A percentile compares a stretch with the other conserved stretches of the same genome.
Conservation (phyloP, 2,113 vertebrate genomes). For the Nerophis lumbriciformis region DNA sequence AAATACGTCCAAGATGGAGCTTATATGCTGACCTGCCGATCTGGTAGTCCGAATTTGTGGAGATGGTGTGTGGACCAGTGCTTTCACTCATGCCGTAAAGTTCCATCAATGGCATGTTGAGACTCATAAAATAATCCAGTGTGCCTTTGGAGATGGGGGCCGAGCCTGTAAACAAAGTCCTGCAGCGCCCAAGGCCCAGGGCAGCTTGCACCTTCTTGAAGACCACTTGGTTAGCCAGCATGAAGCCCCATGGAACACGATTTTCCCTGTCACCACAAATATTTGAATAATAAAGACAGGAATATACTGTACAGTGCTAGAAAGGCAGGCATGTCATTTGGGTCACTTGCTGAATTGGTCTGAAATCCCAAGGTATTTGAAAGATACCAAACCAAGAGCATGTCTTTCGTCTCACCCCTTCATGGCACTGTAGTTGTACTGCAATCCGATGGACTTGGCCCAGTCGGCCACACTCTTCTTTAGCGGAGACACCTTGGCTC, state of each 20-base stretch:
- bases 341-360: no score
- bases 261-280: constrained; percentile 50
- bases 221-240: constrained; percentile 71
- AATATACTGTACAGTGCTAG: no score
- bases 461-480: constrained; percentile 59
- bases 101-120: constrained; percentile 68
- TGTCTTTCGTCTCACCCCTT: constrained; percentile 51
- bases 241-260: constrained; percentile 66
- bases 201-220: constrained; percentile 63
- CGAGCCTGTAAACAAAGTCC: constrained; percentile 61
- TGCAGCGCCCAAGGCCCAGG: constrained; percentile 73
- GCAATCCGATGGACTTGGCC: constrained; percentile 71
- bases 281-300: no score
- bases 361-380: no score
- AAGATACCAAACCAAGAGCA: background rate
- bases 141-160: constrained; percentile 71
- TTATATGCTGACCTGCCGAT: constrained; percentile 59
- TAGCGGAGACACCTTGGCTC: constrained; percentile 58
- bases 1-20: no score
- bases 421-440: constrained; percentile 71
- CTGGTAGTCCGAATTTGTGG: constrained; percentile 27
- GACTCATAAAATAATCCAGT: constrained; percentile 78
- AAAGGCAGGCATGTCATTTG: no score
- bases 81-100: constrained; percentile 75
- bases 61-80: constrained; percentile 65